phyloP scores from a whole-genome alignment of 2,113 vertebrate species.

The Cacatua alba region DNA sequence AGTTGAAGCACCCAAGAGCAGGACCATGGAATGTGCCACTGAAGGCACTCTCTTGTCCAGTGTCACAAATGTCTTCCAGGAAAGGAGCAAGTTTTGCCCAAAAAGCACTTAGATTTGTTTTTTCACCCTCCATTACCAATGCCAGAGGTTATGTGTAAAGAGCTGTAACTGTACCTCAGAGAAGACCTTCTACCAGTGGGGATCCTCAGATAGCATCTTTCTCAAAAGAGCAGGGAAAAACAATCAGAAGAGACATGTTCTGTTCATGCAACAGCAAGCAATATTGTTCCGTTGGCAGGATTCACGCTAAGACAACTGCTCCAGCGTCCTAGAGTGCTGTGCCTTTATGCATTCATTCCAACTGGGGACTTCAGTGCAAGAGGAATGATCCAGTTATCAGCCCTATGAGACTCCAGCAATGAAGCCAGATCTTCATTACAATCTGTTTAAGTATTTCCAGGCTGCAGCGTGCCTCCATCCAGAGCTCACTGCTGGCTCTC shows the following conservation, averaged over 20 bases:
- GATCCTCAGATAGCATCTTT: conserved; percentile 14
- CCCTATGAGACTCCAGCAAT: neutral
- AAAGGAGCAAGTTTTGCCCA: neutral
- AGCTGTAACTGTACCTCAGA: conserved; percentile 1
- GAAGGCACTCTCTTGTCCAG: neutral
- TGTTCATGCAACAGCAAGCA: conserved; percentile 68
- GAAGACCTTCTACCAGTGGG: conserved; percentile 21
- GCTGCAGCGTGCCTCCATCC: neutral
- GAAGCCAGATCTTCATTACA: conserved; percentile 31
- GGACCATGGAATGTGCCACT: neutral
- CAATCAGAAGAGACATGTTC: conserved; percentile 66
- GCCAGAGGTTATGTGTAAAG: neutral
- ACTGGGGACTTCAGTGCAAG: neutral
- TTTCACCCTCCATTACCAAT: neutral
- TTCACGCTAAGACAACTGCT: conserved; percentile 37
- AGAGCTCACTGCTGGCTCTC: neutral
- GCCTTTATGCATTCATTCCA: neutral
- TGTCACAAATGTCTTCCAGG: neutral
- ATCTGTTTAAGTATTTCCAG: conserved; percentile 9
- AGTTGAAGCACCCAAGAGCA: neutral
- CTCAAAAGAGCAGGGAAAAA: conserved; percentile 60
- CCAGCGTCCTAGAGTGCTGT: neutral
- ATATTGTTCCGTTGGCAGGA: conserved; percentile 58
- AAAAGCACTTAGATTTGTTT: neutral
- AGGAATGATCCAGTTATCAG: neutral